Evolutionary conservation across 2,888 invertebrate genomes (phyloP), one percentile per base, ranked within the genome.

Genomic region (Plemyria rubiginata): DNA sequence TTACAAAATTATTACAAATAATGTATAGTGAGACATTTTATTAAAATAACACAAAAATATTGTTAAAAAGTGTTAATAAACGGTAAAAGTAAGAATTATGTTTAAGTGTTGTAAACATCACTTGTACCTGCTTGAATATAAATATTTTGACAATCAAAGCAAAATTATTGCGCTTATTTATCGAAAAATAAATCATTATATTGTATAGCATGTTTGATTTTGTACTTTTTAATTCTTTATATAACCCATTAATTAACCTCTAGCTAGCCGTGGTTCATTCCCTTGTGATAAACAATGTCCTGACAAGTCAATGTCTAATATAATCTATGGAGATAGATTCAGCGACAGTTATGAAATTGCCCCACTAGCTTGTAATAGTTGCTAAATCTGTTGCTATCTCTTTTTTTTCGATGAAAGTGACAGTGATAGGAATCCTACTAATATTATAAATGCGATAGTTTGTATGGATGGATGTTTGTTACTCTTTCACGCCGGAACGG

Each of bases 81-180:
- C 56, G 48, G 60, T 68, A 72, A 65, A 70, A 29, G 22, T 72
- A 74, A 64, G 69, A 80, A 79, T 82, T 85, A 86, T 76, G 81
- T 84, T 80, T 90, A 86, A 86, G 85, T 89, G 88, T 91, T 86
- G 82, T 88, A 83, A 86, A 86, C 87, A 90, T 91, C 87, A 92
- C 89, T 88, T 87, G 92, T 92, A 92, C 92, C 92, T 92, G 92
- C 91, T 92, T 86, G 82, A 84, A 80, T 84, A 88, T 85, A 81
- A 85, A 90, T 91, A 90, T 89, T 89, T 89, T 88, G 85, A 85
- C 88, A 87, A 85, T 89, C 92, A 92, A 92, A 92, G 92, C 92
- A 92, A 92, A 92, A 88, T 92, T 88, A 92, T 86, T 90, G 91
- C 88, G 92, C 92, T 92, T 92, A 89, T 85, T 81, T 87, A 90